Evolutionary conservation across 2,113 vertebrate genomes (phyloP), one percentile per base, ranked within the genome.

Genomic region (Benitochromis conjunctus): DNA sequence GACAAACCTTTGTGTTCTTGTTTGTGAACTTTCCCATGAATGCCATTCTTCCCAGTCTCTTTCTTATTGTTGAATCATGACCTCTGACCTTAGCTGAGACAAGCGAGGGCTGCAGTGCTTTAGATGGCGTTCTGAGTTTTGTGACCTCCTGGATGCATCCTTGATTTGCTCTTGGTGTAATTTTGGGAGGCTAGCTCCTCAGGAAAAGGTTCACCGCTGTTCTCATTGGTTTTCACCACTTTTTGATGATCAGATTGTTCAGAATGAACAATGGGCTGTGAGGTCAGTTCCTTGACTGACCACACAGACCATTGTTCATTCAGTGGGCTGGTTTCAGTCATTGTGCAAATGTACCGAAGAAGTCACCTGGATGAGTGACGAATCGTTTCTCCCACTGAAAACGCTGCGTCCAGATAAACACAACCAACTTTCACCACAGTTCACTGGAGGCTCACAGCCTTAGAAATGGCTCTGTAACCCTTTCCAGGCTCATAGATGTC

Each of bases 401-500:
- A 64, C 2, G 4, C 4, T 64, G 4, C 6, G 2, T 64, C 34
- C 34, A 64, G 60, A 36, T 7, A 18, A 64, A 64, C 60, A n/a
- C 31, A 64, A 36, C 36, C 60, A 64, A 64, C 9, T 9, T 62
- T 36, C 58, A n/a, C 31, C 18, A 0, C 0, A 9, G 58, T 18
- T 62, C 31, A 62, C 9, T 0, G 58, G 58, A 62, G 9, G n/a
- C 31, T 62, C 31, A 36, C 18, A 62, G 9, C 5, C 16, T 60
- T 60, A 10, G 57, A 60, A 60, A 34, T 60, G 29, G 57, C 57
- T 60, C 9, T 0, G 57, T 18, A 0, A 1, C 8, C 29, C 29
- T 34, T 34, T 60, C 57, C 29, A 10, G 29, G 29, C 57, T 19
- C 29, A 60, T 60, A 34, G 29, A 34, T 19, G 9, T 60, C 57